Evolutionary conservation across 2,888 invertebrate species (phyloP).

Genomic region (Lycia hirtaria): DNA sequence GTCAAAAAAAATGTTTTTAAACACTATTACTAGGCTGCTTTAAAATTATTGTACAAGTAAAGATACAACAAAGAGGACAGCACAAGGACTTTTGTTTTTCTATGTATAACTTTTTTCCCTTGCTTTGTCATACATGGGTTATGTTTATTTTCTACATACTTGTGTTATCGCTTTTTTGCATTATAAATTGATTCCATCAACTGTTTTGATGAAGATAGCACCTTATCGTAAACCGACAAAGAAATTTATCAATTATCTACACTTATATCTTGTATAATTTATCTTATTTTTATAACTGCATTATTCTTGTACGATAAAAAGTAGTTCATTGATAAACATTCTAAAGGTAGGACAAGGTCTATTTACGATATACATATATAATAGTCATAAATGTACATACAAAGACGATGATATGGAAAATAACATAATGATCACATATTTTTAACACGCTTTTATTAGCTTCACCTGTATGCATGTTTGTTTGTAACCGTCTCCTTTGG

Average conservation of each 20-base stretch:
- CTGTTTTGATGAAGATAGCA: conserved; percentile 14
- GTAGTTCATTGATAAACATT: conserved; percentile 13
- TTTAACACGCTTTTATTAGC: too few relatives aligned
- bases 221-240: conserved; percentile 19
- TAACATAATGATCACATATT: too few relatives aligned
- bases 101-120: too few relatives aligned
- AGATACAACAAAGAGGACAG: too few relatives aligned
- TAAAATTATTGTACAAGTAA: too few relatives aligned
- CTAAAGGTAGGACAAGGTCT: not conserved
- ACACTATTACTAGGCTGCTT: too few relatives aligned
- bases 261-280: conserved; percentile 5
- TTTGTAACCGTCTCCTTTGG: too few relatives aligned
- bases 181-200: conserved; percentile 33
- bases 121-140: not conserved
- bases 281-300: conserved; percentile 10
- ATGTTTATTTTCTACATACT: conserved; percentile 18
- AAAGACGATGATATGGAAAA: too few relatives aligned
- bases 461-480: too few relatives aligned
- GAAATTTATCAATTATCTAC: not conserved
- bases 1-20: too few relatives aligned
- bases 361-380: not conserved
- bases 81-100: too few relatives aligned
- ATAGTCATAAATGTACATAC: not conserved
- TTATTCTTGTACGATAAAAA: conserved; percentile 7
- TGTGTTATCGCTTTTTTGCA: conserved; percentile 30